Evolutionary conservation across 2,797 vertebrate genomes (phyloP), one percentile per base, ranked within the genome.

Genomic region (Gadopsis bispinosus): DNA sequence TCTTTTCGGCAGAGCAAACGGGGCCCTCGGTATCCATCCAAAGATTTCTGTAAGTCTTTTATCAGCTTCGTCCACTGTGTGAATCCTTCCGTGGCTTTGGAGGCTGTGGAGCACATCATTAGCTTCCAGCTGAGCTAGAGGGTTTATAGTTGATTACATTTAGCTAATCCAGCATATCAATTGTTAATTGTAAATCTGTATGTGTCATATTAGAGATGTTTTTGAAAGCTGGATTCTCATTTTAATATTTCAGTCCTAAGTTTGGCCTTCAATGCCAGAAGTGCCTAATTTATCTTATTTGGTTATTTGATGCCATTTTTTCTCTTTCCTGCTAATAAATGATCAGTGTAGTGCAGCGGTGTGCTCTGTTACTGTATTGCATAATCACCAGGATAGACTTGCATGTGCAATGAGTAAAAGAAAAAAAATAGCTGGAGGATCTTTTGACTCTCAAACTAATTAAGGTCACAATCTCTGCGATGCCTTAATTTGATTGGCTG

Each of bases 41-140:
- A 95, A 88, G 95, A 96, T 81, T 95, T 96, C 94, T 94, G 96
- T 97, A 95, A 97, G 97, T 97, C 86, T 77, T 69, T 71, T 47
- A 62, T 80, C 79, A 62, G 78, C 77, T 90, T 75, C 51, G 31
- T 80, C 76, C 69, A 54, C 48, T 78, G 31, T 88, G 66, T 84
- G 67, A 75, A 51, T 87, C 69, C 74, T 86, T 71, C 75, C 68
- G 67, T 63, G 68, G 79, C 59, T 78, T n/a, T 67, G 63, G 60
- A 73, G 54, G 29, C 53, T 77, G 61, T 68, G 56, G 14, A 35
- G 50, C 69, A 77, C 70, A 86, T 80, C 43, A 76, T 76, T 37
- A 66, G 17, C 63, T 61, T 62, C 73, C 73, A 74, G 75, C 80
- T 79, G 62, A 53, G 67, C 51, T 51, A 19, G 53, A 72, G 58